phyloP scores from a whole-genome alignment of 2,113 vertebrate genomes.

The Megaceryle maxima region DNA sequence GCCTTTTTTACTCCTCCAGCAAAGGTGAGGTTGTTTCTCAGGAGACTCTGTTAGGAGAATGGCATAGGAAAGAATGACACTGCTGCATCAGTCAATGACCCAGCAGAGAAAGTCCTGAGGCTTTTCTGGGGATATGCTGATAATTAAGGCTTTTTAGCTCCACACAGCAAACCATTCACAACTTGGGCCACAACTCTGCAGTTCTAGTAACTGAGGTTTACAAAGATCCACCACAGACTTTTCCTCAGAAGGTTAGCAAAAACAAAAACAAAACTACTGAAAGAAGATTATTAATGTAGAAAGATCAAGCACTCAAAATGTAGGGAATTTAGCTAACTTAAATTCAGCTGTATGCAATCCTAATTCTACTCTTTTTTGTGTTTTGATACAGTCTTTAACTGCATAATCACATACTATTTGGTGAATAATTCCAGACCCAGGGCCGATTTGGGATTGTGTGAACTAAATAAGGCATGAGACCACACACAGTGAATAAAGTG shows the following conservation, averaged over 20 bases:
- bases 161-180: constrained; percentile 36
- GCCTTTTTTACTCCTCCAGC: constrained; percentile 9
- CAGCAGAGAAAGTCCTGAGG: constrained; percentile 7
- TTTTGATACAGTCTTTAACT: constrained; percentile 64
- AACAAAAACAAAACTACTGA: not conserved
- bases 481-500: constrained; percentile 64
- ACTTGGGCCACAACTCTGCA: not conserved
- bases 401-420: constrained; percentile 57
- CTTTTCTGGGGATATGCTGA: not conserved
- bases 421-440: constrained; percentile 61
- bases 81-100: not conserved
- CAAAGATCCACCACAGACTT: not conserved
- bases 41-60: not conserved
- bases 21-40: constrained; percentile 35
- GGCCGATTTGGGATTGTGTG: constrained; percentile 45
- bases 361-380: constrained; percentile 51
- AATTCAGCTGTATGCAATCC: not conserved
- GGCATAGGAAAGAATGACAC: constrained; percentile 15
- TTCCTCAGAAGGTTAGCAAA: not conserved
- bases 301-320: not conserved
- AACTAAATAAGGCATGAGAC: constrained; percentile 64
- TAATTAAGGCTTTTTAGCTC: not conserved
- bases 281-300: not conserved
- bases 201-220: constrained; percentile 26
- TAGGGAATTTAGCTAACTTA: not conserved